Evolutionary conservation across 2,113 vertebrate genomes (phyloP).

Genomic region (Amblyornis subalaris): DNA sequence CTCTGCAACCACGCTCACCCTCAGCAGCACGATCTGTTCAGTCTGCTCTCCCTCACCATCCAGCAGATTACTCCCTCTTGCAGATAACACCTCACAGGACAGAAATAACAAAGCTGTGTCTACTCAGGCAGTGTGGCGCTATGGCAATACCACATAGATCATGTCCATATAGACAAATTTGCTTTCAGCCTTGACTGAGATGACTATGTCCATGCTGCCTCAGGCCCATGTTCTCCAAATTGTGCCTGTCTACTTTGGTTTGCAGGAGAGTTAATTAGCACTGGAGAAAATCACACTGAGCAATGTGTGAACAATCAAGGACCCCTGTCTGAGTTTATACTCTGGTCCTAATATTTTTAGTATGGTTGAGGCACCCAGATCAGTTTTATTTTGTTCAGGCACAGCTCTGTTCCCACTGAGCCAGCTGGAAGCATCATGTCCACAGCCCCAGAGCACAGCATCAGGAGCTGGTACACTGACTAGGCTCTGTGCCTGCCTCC

Average conservation of each 20-base stretch:
- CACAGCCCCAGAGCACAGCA: neutral
- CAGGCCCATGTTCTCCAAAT: neutral
- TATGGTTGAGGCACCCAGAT: neutral
- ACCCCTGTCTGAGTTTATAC: neutral
- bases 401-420: neutral
- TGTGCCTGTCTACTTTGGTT: neutral
- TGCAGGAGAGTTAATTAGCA: neutral
- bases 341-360: neutral
- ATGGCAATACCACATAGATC: neutral
- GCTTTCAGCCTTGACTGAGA: neutral
- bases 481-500: rapidly evolving
- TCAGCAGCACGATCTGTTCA: neutral
- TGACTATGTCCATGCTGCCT: neutral
- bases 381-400: neutral
- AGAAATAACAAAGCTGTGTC: neutral
- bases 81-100: neutral
- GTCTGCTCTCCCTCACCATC: neutral
- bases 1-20: neutral
- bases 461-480: neutral
- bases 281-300: neutral
- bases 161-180: neutral
- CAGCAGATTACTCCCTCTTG: neutral
- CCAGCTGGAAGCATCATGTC: neutral
- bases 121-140: neutral
- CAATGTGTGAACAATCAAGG: neutral